Evolutionary conservation across 2,797 vertebrate species (phyloP), one percentile per base, ranked within the genome.

Genomic region (Neosalanx taihuensis): DNA sequence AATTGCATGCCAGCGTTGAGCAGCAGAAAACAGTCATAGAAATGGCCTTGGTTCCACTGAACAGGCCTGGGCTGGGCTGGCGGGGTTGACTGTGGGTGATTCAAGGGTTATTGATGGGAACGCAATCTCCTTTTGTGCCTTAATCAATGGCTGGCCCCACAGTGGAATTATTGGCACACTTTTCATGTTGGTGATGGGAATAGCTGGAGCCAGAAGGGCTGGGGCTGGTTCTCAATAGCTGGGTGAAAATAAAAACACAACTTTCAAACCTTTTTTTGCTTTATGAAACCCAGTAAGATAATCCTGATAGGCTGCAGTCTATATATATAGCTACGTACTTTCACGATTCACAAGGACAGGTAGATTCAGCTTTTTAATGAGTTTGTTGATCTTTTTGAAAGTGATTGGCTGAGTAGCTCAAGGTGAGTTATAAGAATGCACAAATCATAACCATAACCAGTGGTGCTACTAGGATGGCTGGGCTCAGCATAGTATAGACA

Each of bases 81-180:
- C 41, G 41, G 41, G 12, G 41, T 67, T 51, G 57, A 60, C 72
- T 65, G 66, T 64, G 56, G 58, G 79, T 71, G 72, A 71, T 83
- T 76, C 46, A 67, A 66, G 60, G 64, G 18, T 80, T 83, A 88
- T 73, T 81, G 81, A 85, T 74, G 60, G 81, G 41, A 73, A 60
- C 67, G 66, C n/a, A 31, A 33, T 78, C 78, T 82, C 69, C 68
- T 67, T 84, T 81, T 78, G 74, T 83, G 77, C 66, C 71, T 51
- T 23, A 12, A 79, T 85, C 75, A 66, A 85, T 88, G 67, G 41
- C 46, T 15, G 66, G 69, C 76, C 70, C 64, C 70, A 71, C 72
- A 26, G 75, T 63, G 64, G 69, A 79, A 74, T 80, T 72, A 78
- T 62, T 72, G 81, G 53, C 6, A 17, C 23, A 37, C 69, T 71